Percentiles rank a stretch among this genome's conserved stretches.
These are phyloP conservation scores for Drosophila athabasca DNA, from an alignment of 1,140 invertebrate genomes.

Conservation along the genomic window DNA sequence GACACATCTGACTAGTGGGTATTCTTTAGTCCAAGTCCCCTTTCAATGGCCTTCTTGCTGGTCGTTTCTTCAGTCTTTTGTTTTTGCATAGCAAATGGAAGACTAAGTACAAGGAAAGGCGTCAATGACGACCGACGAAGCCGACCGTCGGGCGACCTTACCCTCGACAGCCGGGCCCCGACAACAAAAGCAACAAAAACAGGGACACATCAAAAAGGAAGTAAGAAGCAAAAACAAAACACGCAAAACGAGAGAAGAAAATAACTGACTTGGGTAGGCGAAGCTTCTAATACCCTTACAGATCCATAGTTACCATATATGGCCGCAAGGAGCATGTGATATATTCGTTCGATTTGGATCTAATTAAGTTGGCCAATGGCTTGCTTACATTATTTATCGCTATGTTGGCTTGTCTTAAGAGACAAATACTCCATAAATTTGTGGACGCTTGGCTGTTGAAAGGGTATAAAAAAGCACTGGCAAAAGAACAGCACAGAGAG, in stretches of 20 bases:
- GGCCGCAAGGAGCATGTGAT: no score
- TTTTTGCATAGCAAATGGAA: constrained; percentile 62
- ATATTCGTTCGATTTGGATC: no score
- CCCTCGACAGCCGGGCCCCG: constrained; percentile 33
- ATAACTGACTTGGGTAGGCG: no score
- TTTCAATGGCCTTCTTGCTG: neutral
- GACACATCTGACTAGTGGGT: neutral
- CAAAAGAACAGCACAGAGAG: constrained; percentile 1
- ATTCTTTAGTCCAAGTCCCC: constrained; percentile 4
- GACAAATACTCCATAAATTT: no score
- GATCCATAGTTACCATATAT: no score
- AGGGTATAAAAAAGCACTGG: no score
- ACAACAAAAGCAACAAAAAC: constrained; percentile 19
- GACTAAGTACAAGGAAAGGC: constrained; percentile 66
- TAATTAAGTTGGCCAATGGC: no score
- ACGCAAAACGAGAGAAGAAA: constrained; percentile 10
- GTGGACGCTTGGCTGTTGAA: neutral
- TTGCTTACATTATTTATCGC: no score
- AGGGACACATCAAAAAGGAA: constrained; percentile 61
- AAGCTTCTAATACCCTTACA: no score
- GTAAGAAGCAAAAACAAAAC: constrained; percentile 33
- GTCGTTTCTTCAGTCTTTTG: constrained; percentile 44
- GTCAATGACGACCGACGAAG: constrained; percentile 66
- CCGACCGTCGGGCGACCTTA: constrained; percentile 16
- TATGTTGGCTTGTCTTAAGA: no score